Base-by-base conservation (phyloP, 2,888 invertebrate genomes). In the Dynastes hyllus region DNA sequence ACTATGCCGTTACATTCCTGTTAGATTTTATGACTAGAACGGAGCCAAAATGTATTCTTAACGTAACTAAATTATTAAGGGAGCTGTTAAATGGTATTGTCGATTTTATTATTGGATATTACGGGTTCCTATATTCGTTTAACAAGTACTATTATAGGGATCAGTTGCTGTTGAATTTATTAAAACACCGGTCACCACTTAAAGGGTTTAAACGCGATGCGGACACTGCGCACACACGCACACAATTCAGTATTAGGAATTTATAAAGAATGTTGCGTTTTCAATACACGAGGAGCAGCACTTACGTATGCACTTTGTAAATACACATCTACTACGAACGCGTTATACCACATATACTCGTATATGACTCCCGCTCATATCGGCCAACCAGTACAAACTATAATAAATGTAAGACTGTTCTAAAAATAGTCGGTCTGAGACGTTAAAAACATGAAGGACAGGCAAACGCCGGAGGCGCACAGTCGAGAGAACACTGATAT, bases 401-500 rank as follows among this genome's bases (percentile, higher is more conserved):
- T 84, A 84, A 84, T 83, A 85, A 86, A 85, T 85, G 85, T 85
- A 86, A 85, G 85, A 82, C 82, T 82, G 86, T 85, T 86, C 87
- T 87, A 87, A 87, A 87, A 87, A 87, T 87, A 86, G 81, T 85
- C 82, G 83, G 84, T 84, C 85, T 85, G 85, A 85, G 85, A 86
- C 86, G 84, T 85, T 85, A 85, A 85, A 86, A 85, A 85, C 84
- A 84, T 84, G 86, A 87, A 87, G 87, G 86, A 86, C 86, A 85
- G 81, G 81, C 83, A 81, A 84, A 82, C 81, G 85, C 86, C 85
- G 73, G 73, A 75, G 73, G 73, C 73, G 51, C 80, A 80, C 81
- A 85, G 85, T 83, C 80, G 77, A 80, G 71, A 79, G 75, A 81
- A 80, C 77, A 80, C 82, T 81, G 82, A 82, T 82, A 81, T 80